Conservation (phyloP, 2,888 invertebrate genomes). For the Incurvaria masculella region DNA sequence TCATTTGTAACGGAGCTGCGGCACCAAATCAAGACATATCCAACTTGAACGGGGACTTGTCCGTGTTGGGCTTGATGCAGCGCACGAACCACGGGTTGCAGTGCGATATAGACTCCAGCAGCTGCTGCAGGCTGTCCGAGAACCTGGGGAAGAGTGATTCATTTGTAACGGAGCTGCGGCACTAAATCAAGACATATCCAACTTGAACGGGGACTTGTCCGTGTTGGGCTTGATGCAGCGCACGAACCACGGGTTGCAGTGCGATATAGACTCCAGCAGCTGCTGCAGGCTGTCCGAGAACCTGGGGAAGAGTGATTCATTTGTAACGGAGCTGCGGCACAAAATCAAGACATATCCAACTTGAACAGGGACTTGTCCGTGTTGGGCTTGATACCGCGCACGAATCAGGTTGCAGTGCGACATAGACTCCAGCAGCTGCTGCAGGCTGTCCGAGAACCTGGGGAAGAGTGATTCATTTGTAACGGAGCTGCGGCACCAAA, state of each 20-base stretch:
- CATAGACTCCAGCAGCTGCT: too few relatives aligned
- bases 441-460: too few relatives aligned
- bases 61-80: conserved; percentile 94
- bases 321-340: too few relatives aligned
- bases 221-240: conserved; percentile 96
- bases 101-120: conserved; percentile 91
- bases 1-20: conserved; percentile 88
- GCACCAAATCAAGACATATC: conserved; percentile 91
- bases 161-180: conserved; percentile 87
- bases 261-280: conserved; percentile 89
- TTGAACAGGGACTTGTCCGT: too few relatives aligned
- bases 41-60: conserved; percentile 90
- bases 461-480: too few relatives aligned
- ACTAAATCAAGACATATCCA: conserved; percentile 92
- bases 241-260: conserved; percentile 94
- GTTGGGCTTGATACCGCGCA: too few relatives aligned
- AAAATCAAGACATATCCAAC: too few relatives aligned
- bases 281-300: conserved; percentile 92
- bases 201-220: conserved; percentile 88
- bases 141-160: conserved; percentile 59
- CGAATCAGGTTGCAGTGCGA: too few relatives aligned
- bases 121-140: conserved; percentile 86
- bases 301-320: conserved; percentile 38
- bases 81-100: conserved; percentile 96
- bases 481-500: conserved; percentile 88